These are phyloP conservation scores for Geotrupes spiniger DNA, from an alignment of 2,888 invertebrate genomes.

Conservation along the genomic window DNA sequence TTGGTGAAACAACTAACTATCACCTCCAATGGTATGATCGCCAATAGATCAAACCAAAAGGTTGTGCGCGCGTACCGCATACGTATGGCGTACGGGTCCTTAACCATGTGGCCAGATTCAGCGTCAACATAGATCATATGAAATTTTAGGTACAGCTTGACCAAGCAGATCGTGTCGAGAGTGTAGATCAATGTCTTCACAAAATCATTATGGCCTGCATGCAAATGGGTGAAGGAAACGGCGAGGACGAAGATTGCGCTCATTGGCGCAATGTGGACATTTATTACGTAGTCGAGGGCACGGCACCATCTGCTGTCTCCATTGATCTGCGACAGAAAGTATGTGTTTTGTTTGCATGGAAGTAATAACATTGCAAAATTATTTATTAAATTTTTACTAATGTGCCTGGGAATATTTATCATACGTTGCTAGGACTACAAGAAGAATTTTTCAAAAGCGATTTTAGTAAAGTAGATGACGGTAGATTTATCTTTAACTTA, in stretches of 20 bases:
- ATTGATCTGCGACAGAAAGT: conserved; percentile 1
- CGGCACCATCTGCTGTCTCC: conserved; percentile 11
- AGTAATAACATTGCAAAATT: no score
- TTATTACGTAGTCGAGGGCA: conserved; percentile 14
- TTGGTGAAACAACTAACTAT: conserved; percentile 12
- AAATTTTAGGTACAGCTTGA: conserved; percentile 27
- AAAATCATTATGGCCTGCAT: background rate
- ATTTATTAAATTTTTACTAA: no score
- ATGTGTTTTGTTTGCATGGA: no score
- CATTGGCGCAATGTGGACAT: conserved; percentile 22
- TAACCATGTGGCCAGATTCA: conserved; percentile 26
- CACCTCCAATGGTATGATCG: conserved; percentile 28
- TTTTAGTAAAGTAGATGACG: no score
- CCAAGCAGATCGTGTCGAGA: conserved; percentile 24
- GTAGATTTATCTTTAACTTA: no score
- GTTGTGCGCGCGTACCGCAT: conserved; percentile 22
- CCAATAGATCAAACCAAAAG: conserved; percentile 31
- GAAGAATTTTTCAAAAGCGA: no score
- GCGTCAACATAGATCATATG: conserved; percentile 29
- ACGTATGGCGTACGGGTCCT: conserved; percentile 22
- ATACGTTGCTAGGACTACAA: no score
- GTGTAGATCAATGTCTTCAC: conserved; percentile 4
- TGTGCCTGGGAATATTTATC: no score
- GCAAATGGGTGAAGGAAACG: conserved; percentile 14
- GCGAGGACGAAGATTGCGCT: conserved; percentile 16